A percentile compares a stretch with the other conserved stretches of the same genome.
Conservation (phyloP, 1,140 invertebrate genomes). For the Heterodera schachtii region DNA sequence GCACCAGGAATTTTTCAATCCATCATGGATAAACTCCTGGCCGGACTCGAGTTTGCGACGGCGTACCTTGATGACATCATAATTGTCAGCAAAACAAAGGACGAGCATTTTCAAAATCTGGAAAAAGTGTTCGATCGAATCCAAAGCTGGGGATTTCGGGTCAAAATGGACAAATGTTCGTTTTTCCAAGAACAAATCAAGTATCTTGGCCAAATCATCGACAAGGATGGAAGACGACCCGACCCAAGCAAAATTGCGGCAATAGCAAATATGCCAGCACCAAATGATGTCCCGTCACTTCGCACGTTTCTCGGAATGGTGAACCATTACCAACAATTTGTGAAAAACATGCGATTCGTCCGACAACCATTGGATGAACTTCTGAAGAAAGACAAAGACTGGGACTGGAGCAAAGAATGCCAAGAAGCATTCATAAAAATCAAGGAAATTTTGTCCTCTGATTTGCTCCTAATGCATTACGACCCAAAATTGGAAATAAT, state of each 20-base stretch:
- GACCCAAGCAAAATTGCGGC: not conserved
- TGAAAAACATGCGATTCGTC: not conserved
- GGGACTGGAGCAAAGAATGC: conserved; percentile 38
- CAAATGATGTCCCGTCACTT: not conserved
- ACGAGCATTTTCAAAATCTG: no score
- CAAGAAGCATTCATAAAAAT: conserved; percentile 55
- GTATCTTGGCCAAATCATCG: not conserved
- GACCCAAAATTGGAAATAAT: conserved; percentile 65
- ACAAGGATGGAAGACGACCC: not conserved
- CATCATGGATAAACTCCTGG: not conserved
- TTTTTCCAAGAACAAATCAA: no score
- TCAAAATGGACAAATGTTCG: no score
- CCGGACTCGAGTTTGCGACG: not conserved
- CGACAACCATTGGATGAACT: conserved; percentile 21
- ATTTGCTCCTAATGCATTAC: conserved; percentile 65
- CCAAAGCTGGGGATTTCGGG: not conserved
- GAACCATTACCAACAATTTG: conserved; percentile 18
- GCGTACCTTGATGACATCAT: no score
- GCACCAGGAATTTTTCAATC: conserved; percentile 10
- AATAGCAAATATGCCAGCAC: not conserved
- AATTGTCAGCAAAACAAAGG: no score
- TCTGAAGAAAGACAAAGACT: conserved; percentile 10
- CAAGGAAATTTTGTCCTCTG: conserved; percentile 55
- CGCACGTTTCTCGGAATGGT: conserved; percentile 21
- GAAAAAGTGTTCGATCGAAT: no score